phyloP scores from a whole-genome alignment of 1,140 invertebrate genomes.

The Drosophila ananassae region DNA sequence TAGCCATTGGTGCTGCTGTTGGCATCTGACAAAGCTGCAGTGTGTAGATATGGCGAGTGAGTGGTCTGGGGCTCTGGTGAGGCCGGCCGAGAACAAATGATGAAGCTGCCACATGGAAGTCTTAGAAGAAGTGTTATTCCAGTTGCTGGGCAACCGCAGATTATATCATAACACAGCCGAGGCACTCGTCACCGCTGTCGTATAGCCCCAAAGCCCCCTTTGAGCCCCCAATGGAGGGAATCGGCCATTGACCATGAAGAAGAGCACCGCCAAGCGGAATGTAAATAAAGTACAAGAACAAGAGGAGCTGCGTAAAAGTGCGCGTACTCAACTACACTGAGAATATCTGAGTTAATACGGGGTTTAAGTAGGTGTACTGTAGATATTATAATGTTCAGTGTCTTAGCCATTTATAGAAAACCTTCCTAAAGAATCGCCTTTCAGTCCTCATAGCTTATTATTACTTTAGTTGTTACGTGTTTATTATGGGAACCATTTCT shows the following conservation, averaged over 20 bases:
- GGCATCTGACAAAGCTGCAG: slow-evolving; percentile 56
- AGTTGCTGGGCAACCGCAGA: slow-evolving; percentile 57
- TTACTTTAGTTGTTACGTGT: too few species aligned
- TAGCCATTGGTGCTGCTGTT: slow-evolving; percentile 54
- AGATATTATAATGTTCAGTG: not conserved
- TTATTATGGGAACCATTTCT: not conserved
- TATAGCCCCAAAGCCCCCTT: not conserved
- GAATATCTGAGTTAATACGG: not conserved
- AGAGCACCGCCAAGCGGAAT: slow-evolving; percentile 65
- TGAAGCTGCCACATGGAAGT: slow-evolving; percentile 35
- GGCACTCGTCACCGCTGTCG: slow-evolving; percentile 35
- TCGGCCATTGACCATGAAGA: slow-evolving; percentile 79
- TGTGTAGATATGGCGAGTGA: slow-evolving; percentile 31
- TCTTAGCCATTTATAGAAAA: not conserved
- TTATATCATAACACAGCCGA: slow-evolving; percentile 67
- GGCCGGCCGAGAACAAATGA: slow-evolving; percentile 21
- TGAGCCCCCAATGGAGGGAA: slow-evolving; percentile 28
- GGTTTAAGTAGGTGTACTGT: not conserved
- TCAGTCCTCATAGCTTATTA: too few species aligned
- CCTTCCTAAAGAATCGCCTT: too few species aligned
- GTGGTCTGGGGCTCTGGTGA: slow-evolving; percentile 14
- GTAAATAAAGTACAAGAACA: slow-evolving; percentile 75
- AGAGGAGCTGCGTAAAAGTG: slow-evolving; percentile 54
- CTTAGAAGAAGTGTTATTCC: slow-evolving; percentile 43
- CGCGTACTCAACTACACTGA: slow-evolving; percentile 19